Conservation (phyloP, 2,888 invertebrate species). For the Ophion ellenae region DNA sequence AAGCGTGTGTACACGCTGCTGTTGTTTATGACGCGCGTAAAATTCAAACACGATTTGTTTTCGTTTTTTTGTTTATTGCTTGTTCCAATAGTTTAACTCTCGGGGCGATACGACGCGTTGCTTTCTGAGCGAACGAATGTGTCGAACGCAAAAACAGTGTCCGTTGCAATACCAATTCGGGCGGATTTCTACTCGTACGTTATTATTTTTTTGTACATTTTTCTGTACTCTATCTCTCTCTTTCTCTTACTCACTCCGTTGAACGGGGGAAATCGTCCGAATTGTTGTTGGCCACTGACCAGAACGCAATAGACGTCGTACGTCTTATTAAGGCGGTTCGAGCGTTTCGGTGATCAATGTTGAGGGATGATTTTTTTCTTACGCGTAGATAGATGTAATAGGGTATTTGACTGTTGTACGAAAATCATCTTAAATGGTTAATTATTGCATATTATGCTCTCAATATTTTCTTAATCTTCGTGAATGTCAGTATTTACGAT, state of each 20-base stretch:
- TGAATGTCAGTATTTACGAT: no score
- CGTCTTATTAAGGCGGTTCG: background rate
- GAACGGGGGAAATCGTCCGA: background rate
- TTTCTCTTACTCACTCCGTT: background rate
- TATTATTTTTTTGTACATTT: background rate
- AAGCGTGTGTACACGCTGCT: conserved; percentile 9
- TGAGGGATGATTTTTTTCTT: background rate
- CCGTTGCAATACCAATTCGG: background rate
- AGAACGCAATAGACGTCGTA: background rate
- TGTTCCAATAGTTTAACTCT: background rate
- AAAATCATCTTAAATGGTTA: no score
- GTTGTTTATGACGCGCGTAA: conserved; percentile 12
- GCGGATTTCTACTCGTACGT: background rate
- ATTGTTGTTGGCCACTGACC: background rate
- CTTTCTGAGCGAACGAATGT: background rate
- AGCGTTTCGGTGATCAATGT: background rate
- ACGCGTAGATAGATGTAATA: background rate
- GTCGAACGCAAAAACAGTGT: background rate
- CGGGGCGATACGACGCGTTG: background rate
- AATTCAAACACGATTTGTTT: conserved; percentile 26
- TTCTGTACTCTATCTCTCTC: background rate
- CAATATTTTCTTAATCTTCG: no score
- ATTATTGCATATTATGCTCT: no score
- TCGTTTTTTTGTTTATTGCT: conserved; percentile 13
- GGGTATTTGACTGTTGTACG: no score